These are phyloP conservation scores for Alloscopus bannaensis DNA, from an alignment of 2,888 invertebrate genomes.

Conservation along the genomic window DNA sequence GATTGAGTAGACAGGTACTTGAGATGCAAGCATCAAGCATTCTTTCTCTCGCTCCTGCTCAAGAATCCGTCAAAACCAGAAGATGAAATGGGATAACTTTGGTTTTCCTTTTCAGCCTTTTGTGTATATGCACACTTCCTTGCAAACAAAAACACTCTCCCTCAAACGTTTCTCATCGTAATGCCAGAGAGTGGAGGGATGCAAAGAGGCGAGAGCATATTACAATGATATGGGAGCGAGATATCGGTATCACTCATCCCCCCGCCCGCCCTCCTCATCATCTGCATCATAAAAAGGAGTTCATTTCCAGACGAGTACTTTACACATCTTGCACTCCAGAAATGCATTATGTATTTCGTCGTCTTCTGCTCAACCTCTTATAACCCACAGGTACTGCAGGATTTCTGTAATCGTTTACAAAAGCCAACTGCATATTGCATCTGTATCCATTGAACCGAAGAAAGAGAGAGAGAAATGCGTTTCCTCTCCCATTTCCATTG, in stretches of 20 bases:
- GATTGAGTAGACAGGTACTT: constrained; percentile 56
- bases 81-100: constrained; percentile 32
- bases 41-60: constrained; percentile 25
- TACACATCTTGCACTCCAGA: background rate
- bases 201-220: background rate
- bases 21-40: constrained; percentile 48
- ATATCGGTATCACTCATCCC: constrained; percentile 42
- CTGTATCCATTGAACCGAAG: constrained; percentile 39
- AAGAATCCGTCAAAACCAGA: constrained; percentile 60
- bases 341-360: constrained; percentile 48
- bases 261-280: constrained; percentile 35
- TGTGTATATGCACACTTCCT: constrained; percentile 19
- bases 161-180: background rate
- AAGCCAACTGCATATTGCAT: no score
- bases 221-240: background rate
- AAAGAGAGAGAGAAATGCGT: constrained; percentile 14
- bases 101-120: constrained; percentile 15
- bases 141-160: constrained; percentile 40
- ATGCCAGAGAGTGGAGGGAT: background rate
- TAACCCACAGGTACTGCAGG: constrained; percentile 20
- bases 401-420: no score
- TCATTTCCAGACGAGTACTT: background rate
- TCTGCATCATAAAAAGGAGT: constrained; percentile 36
- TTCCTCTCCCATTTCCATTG: background rate
- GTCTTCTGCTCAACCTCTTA: background rate